phyloP scores from a whole-genome alignment of 53 echinoderm and acorn worm genomes.

The Paracentrotus lividus region DNA sequence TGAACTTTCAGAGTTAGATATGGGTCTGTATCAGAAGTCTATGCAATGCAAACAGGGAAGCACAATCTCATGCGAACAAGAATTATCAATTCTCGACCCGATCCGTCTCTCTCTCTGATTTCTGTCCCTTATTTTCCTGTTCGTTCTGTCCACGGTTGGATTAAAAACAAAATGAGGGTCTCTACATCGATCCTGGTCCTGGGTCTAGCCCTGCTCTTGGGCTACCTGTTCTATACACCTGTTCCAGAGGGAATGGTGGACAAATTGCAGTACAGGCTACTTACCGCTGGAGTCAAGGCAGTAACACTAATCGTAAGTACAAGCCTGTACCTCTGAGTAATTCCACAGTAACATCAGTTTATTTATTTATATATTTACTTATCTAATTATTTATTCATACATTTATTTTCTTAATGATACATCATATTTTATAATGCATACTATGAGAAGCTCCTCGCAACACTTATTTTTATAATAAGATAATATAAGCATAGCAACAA shows the following conservation, averaged over 20 bases:
- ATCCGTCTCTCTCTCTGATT: neutral
- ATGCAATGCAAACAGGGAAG: neutral
- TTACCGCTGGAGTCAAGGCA: neutral
- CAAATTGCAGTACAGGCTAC: conserved; percentile 69
- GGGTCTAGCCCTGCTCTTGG: neutral
- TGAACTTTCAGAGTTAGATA: neutral
- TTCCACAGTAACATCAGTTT: no score
- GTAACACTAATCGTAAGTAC: conserved; percentile 6
- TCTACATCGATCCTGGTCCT: neutral
- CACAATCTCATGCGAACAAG: neutral
- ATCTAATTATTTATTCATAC: no score
- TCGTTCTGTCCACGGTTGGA: neutral
- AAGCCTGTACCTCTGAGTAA: no score
- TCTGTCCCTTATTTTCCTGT: neutral
- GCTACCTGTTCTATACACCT: conserved; percentile 65
- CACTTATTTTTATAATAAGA: no score
- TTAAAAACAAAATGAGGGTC: neutral
- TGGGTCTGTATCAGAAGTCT: neutral
- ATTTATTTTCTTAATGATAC: no score
- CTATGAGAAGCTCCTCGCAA: no score
- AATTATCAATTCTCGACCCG: neutral
- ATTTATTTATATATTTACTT: no score
- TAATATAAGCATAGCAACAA: no score
- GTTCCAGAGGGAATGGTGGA: conserved; percentile 67
- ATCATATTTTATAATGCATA: no score